phyloP scores from a whole-genome alignment of 2,888 invertebrate species.

The Latrodectus hesperus region DNA sequence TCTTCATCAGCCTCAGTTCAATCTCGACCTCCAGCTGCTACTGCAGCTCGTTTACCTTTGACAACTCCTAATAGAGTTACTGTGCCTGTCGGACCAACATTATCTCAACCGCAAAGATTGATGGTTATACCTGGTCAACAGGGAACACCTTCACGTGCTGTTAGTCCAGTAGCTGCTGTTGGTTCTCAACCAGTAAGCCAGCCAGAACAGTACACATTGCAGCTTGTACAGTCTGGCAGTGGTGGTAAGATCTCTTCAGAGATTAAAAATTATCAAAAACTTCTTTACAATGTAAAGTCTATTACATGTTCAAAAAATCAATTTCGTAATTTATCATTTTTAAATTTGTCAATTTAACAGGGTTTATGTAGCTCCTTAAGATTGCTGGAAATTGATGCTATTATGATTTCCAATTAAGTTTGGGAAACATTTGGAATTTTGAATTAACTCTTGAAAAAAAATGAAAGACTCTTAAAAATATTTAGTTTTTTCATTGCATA shows the following conservation, averaged over 20 bases:
- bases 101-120: conserved; percentile 42
- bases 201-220: conserved; percentile 67
- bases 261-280: conserved; percentile 30
- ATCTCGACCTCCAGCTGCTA: conserved; percentile 29
- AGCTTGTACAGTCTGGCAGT: conserved; percentile 63
- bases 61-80: conserved; percentile 16
- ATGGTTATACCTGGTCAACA: conserved; percentile 63
- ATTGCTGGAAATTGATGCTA: too few relatives aligned
- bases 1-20: conserved; percentile 5
- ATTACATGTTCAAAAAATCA: too few relatives aligned
- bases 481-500: too few relatives aligned
- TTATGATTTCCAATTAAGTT: too few relatives aligned
- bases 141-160: conserved; percentile 20
- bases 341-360: too few relatives aligned
- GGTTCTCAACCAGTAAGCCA: conserved; percentile 23
- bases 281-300: too few relatives aligned
- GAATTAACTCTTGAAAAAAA: too few relatives aligned
- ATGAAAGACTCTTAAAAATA: too few relatives aligned
- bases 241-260: conserved; percentile 40
- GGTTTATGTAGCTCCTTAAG: too few relatives aligned
- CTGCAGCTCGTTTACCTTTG: conserved; percentile 19
- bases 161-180: conserved; percentile 46
- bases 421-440: too few relatives aligned
- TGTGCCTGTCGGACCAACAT: conserved; percentile 11
- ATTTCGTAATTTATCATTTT: too few relatives aligned